Conservation (phyloP, 1,140 invertebrate species). For the Phortica variegata region DNA sequence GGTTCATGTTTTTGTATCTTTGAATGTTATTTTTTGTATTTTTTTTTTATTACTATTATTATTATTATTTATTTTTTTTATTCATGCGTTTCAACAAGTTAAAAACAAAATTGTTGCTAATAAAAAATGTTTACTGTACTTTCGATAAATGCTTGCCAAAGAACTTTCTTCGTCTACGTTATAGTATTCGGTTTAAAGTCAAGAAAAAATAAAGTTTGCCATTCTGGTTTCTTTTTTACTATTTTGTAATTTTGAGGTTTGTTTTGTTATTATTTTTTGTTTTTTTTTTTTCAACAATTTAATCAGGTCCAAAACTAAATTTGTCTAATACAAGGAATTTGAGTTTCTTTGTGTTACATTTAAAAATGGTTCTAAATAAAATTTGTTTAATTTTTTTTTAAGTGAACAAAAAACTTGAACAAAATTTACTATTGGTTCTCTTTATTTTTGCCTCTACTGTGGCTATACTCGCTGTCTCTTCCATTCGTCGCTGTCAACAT, state of each 20-base stretch:
- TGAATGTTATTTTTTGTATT: constrained; percentile 51
- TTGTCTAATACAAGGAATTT: constrained; percentile 56
- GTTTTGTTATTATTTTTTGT: constrained; percentile 11
- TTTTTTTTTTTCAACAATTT: constrained; percentile 25
- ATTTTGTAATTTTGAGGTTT: constrained; percentile 23
- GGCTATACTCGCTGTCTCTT: constrained; percentile 23
- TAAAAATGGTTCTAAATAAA: constrained; percentile 50
- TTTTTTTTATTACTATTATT: constrained; percentile 32
- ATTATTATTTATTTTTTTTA: constrained; percentile 25
- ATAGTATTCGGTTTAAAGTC: no score
- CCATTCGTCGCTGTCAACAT: no score
- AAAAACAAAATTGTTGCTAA: no score
- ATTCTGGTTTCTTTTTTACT: constrained; percentile 9
- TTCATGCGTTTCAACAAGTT: no score
- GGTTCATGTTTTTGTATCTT: constrained; percentile 57
- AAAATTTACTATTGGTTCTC: constrained; percentile 34
- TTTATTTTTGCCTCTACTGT: no score
- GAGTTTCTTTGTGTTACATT: constrained; percentile 56
- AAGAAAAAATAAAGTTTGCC: no score
- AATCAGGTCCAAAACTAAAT: constrained; percentile 55
- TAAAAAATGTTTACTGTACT: background rate
- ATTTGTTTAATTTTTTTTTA: constrained; percentile 25
- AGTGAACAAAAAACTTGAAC: constrained; percentile 50
- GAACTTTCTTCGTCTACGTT: background rate
- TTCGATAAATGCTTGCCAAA: no score